phyloP scores from a whole-genome alignment of 2,113 vertebrate species.

The Meles meles region DNA sequence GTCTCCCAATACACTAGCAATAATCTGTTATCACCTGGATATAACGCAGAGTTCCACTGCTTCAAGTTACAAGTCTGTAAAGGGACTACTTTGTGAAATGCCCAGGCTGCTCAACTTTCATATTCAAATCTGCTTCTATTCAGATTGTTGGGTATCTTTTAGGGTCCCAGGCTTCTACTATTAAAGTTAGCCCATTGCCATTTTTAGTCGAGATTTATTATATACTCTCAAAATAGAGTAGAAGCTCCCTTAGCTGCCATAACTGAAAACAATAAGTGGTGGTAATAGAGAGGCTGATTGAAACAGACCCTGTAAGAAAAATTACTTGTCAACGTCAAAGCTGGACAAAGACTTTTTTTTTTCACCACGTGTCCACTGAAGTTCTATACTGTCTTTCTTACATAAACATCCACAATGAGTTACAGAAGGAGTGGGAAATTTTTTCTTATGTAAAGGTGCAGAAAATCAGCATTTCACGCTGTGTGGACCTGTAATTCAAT shows the following conservation, averaged over 20 bases:
- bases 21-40: not conserved
- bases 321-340: not conserved
- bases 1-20: not conserved
- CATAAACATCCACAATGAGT: not conserved
- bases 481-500: not conserved
- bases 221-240: conserved; percentile 7
- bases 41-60: not conserved
- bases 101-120: not conserved
- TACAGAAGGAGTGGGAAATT: not conserved
- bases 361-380: not conserved
- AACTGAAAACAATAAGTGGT: conserved; percentile 25
- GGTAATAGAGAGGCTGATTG: not conserved
- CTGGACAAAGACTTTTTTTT: not conserved
- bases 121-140: conserved; percentile 9
- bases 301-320: conserved; percentile 23
- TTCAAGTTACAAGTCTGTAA: not conserved
- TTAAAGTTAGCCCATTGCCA: not conserved
- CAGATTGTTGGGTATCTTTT: not conserved
- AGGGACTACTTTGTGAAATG: conserved; percentile 9
- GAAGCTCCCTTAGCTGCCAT: conserved; percentile 54
- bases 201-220: not conserved
- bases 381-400: conserved; percentile 11
- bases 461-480: not conserved
- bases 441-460: not conserved
- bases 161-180: not conserved